Evolutionary conservation across 2,888 invertebrate species (phyloP), one percentile per base, ranked within the genome.

Genomic region (Anoncus sp.): DNA sequence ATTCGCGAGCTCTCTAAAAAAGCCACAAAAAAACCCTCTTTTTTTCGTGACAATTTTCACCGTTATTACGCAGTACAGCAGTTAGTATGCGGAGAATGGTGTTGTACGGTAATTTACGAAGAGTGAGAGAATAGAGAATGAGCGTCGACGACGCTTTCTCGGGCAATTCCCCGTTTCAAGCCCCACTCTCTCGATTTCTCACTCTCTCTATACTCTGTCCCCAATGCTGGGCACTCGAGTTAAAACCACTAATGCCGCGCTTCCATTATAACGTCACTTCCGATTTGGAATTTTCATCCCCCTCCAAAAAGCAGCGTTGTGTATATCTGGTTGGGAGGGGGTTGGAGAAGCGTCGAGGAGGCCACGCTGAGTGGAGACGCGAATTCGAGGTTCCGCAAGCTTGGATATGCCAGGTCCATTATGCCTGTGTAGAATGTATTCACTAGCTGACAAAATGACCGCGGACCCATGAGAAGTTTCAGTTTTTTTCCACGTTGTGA

Each of bases 241-340:
- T 85, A 85, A 87, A 87, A 86, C 87, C 87, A 85, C 88, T 88
- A 88, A 87, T 88, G 86, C 86, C 80, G 81, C 82, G 81, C 82
- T 84, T 87, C 88, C 88, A 87, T 87, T 87, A 88, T 88, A 87
- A 89, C 82, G 87, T 89, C 88, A 87, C 87, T 87, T 89, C 87
- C 88, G 87, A 89, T 89, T 88, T 86, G 82, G 84, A 85, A 84
- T 84, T 84, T 78, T 82, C 81, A 75, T 38, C 72, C 75, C 75
- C 62, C 27, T n/a, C n/a, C n/a, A n/a, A n/a, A n/a, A n/a, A n/a
- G n/a, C n/a, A n/a, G n/a, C 57, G 38, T 18, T 27, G 62, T 35
- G 53, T 16, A 57, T 79, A 65, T 65, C 51, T 65, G 4, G 49
- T 40, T 35, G 22, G n/a, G n/a, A n/a, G n/a, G n/a, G n/a, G n/a